Evolutionary conservation across 2,888 invertebrate genomes (phyloP), one percentile per base, ranked within the genome.

Genomic region (Folsomia manolachei): DNA sequence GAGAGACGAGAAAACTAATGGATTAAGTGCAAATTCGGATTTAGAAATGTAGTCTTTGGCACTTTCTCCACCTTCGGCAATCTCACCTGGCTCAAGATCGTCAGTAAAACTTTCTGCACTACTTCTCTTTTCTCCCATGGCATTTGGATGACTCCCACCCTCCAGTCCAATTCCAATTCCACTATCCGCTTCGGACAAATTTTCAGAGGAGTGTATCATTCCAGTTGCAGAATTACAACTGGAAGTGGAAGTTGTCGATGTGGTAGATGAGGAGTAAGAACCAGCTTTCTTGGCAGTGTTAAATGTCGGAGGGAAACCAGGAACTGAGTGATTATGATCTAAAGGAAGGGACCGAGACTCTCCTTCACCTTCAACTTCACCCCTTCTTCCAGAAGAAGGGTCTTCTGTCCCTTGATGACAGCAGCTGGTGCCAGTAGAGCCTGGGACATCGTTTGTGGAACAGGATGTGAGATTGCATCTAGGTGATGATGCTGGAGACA

Each of bases 21-120:
- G 81, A 73, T 81, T 81, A n/a, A 81, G 75, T 19, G 80, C 81
- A 76, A 81, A 81, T 69, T 80, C 79, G 11, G 79, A 75, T 69
- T 77, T 73, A n/a, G 75, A 63, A 65, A 78, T 75, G 70, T 74
- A 78, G 23, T 76, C 76, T 75, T 75, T 78, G 72, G 76, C 78
- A 75, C 77, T 69, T 52, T 76, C 76, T 23, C 39, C 65, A 1
- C 19, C 52, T 4, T 62, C 60, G 4, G 9, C 60, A 60, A 9
- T n/a, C 7, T 21, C 60, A 9, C 7, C 4, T 7, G 4, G 60
- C 19, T n/a, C 60, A 60, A n/a, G n/a, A 7, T 63, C 23, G 26
- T 63, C 63, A 14, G 63, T 7, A 25, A 25, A 63, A n/a, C 51
- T 51, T 4, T 66, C 65, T n/a, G n/a, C n/a, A 51, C 19, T 21